Conservation (phyloP, 2,888 invertebrate genomes). For the Phoenoteleia sp. region DNA sequence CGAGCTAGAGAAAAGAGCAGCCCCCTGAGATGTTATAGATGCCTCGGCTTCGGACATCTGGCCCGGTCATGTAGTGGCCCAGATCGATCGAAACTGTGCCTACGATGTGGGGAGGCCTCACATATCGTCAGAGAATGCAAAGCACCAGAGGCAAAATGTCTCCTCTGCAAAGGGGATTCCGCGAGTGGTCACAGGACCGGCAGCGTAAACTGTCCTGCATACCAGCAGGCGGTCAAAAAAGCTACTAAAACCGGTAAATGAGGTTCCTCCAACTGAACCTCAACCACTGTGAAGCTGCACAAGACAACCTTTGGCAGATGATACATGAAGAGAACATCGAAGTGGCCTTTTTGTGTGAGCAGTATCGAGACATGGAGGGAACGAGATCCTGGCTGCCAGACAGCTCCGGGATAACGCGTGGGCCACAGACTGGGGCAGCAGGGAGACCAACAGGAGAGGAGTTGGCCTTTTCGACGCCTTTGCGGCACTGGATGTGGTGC, state of each 20-base stretch:
- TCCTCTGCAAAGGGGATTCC: neutral
- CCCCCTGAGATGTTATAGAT: too few relatives aligned
- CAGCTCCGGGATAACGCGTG: too few relatives aligned
- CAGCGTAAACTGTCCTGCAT: neutral
- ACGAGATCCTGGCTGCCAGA: too few relatives aligned
- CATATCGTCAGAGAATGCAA: neutral
- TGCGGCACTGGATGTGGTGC: slow-evolving; percentile 48
- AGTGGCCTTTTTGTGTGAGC: neutral
- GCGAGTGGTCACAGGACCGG: neutral
- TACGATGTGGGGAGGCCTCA: neutral
- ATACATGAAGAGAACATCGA: neutral
- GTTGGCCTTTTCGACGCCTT: slow-evolving; percentile 35
- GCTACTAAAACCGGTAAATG: neutral
- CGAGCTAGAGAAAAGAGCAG: too few relatives aligned
- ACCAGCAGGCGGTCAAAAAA: neutral
- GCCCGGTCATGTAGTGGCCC: neutral
- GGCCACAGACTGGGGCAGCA: too few relatives aligned
- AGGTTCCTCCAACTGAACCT: neutral
- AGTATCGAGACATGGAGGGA: neutral
- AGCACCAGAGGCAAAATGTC: neutral
- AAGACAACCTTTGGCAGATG: neutral
- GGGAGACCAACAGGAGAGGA: slow-evolving; percentile 58
- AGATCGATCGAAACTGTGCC: neutral
- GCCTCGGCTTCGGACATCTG: neutral
- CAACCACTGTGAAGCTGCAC: neutral